phyloP scores from a whole-genome alignment of 2,113 vertebrate genomes.

The Notothenia coriiceps region DNA sequence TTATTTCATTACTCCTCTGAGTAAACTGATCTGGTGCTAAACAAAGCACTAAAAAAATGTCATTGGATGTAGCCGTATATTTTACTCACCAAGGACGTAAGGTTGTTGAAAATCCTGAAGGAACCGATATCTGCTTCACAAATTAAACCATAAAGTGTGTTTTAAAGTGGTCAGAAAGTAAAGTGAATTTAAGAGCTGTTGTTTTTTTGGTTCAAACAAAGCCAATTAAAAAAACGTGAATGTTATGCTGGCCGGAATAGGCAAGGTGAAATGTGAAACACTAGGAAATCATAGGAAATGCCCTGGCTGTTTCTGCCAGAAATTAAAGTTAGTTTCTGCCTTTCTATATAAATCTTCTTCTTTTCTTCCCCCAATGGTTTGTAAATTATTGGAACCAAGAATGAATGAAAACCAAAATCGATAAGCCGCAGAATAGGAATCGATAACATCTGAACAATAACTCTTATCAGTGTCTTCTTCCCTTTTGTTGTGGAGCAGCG shows the following conservation, averaged over 20 bases:
- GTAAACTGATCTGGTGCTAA: neutral
- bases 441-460: constrained; percentile 7
- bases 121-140: neutral
- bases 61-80: too few species aligned
- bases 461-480: neutral
- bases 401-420: neutral
- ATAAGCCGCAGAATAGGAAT: neutral
- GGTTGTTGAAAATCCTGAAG: neutral
- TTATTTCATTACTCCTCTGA: neutral
- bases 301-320: neutral
- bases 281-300: neutral
- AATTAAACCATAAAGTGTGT: neutral
- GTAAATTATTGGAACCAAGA: neutral
- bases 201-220: too few species aligned
- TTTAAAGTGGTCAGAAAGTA: neutral
- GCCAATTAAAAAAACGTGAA: too few species aligned
- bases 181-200: neutral
- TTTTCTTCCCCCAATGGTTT: neutral
- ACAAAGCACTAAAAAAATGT: too few species aligned
- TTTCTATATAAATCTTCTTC: neutral
- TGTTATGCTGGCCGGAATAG: neutral
- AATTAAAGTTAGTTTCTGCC: neutral
- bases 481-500: neutral
- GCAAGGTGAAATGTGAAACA: neutral
- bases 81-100: neutral